A percentile compares a stretch with the other conserved stretches of the same genome.
These are phyloP conservation scores for Poeciliopsis gracilis DNA, from an alignment of 2,797 vertebrate genomes.

Conservation along the genomic window DNA sequence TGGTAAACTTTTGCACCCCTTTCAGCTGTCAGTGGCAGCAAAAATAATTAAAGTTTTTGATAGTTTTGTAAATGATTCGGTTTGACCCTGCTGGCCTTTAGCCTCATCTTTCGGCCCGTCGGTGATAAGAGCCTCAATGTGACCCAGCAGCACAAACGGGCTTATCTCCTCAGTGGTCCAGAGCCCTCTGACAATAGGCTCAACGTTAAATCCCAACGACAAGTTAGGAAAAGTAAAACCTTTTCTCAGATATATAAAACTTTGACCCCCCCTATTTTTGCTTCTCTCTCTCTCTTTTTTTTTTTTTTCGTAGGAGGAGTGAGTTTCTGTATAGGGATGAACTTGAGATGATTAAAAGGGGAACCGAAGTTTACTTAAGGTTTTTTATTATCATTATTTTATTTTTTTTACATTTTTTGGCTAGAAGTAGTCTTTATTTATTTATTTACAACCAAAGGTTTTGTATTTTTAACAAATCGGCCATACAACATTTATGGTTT, in stretches of 20 bases:
- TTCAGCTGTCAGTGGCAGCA: constrained; percentile 85
- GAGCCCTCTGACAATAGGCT: background rate
- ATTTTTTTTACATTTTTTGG: background rate
- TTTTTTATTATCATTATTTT: background rate
- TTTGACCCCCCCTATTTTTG: background rate
- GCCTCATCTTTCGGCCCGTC: constrained; percentile 77
- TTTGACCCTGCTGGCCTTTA: constrained; percentile 88
- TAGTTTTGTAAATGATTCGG: constrained; percentile 93
- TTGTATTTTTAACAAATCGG: background rate
- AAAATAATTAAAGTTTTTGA: constrained; percentile 95
- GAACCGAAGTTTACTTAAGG: background rate
- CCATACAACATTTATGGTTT: background rate
- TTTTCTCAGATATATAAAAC: background rate
- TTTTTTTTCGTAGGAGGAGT: background rate
- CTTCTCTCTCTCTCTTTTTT: background rate
- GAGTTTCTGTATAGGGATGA: background rate
- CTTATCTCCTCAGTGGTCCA: constrained; percentile 10
- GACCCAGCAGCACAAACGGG: background rate
- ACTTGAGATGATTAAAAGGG: background rate
- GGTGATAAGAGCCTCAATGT: constrained; percentile 46
- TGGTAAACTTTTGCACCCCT: constrained; percentile 89
- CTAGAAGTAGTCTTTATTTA: background rate
- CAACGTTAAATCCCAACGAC: constrained; percentile 17
- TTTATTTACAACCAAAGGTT: background rate
- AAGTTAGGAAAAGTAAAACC: background rate